Evolutionary conservation across 2,797 vertebrate genomes (phyloP).

Genomic region (Urocyon cinereoargenteus): DNA sequence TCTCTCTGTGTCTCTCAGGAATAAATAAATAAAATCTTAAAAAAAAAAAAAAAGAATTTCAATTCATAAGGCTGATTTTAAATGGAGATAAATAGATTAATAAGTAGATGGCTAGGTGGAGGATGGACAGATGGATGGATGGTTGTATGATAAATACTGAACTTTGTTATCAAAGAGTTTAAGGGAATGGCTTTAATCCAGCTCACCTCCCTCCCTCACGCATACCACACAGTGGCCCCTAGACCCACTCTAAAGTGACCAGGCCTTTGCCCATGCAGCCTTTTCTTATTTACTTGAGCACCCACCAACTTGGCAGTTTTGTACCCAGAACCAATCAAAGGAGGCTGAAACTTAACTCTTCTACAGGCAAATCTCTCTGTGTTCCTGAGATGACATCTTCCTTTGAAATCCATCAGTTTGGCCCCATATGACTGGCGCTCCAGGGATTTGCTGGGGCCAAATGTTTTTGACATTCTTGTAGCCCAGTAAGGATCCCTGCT

Average conservation of each 20-base stretch:
- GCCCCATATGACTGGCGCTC: not conserved
- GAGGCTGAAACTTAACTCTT: not conserved
- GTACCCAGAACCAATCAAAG: not conserved
- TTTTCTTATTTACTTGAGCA: not conserved
- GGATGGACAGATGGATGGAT: not conserved
- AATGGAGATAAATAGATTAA: conserved; percentile 21
- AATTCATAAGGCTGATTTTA: not conserved
- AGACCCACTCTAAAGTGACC: not conserved
- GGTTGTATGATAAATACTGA: not conserved
- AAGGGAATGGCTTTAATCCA: not conserved
- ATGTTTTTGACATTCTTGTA: not conserved
- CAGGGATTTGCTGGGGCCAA: not conserved
- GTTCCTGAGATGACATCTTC: not conserved
- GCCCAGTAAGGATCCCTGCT: not conserved
- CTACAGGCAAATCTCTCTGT: not conserved
- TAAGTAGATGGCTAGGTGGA: not conserved
- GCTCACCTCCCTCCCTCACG: not conserved
- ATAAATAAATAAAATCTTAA: not conserved
- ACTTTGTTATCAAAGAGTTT: not conserved
- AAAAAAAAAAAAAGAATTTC: not conserved
- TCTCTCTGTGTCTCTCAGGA: not conserved
- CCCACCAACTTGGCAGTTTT: not conserved
- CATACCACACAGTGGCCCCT: not conserved
- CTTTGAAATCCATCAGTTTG: not conserved
- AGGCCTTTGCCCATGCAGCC: not conserved